Evolutionary conservation across 1,140 invertebrate genomes (phyloP), one percentile per base, ranked within the genome.

Genomic region (Danaus plexippus): DNA sequence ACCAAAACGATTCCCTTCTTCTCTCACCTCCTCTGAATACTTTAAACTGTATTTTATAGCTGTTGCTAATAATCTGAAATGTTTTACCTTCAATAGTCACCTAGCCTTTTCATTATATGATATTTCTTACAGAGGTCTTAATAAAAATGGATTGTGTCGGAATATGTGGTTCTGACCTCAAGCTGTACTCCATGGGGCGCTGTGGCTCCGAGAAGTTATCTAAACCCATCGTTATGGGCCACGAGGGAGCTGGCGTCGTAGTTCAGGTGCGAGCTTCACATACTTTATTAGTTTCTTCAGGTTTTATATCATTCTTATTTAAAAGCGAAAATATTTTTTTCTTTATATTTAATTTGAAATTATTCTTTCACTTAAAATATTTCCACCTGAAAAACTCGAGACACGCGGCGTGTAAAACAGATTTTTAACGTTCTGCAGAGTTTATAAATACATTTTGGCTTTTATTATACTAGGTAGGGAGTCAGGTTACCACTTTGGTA

Each of bases 121-220:
- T 32, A 32, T 47, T 43, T 44, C 15, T 54, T 69, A 9, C 75
- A 96, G 95, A 98, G 90, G 96, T 98, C 1, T 90, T 97, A 9
- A 67, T 98, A 8, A 89, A 91, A 59, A 97, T 98, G 92, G 91
- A 92, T 63, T 92, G 92, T 63, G 96, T 98, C 48, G 97, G 97
- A 44, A 98, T 99, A 65, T 99, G 97, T 83, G 97, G 97, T 0
- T 98, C 96, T 0, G 97, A 98, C 87, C 92, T 96, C 80, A 90
- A 92, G 6, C 75, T 92, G 62, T 97, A 97, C 11, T 74, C 89
- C 13, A 97, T 97, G 75, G 96, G 94, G 0, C 89, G 93, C 67
- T 97, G 96, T 73, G 87, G 96, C 10, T 89, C 97, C 0, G 90
- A 91, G 48, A 86, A 91, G 62, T 8, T 32, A 32, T 32, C 22